A percentile compares a stretch with the other conserved stretches of the same genome.
Evolutionary conservation across 2,888 invertebrate species (phyloP).

Genomic region (Pseudococcus longispinus): DNA sequence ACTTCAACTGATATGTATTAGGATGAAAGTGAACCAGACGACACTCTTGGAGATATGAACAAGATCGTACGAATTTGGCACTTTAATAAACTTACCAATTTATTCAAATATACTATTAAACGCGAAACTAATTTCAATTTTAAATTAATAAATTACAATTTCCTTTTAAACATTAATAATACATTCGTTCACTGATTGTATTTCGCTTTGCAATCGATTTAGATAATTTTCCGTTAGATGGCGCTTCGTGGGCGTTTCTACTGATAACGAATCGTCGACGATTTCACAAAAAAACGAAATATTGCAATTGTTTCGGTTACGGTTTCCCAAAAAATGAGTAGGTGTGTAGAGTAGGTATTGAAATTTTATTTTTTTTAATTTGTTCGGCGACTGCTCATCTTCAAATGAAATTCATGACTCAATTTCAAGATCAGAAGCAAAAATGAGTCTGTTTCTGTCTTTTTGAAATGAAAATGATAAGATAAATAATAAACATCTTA

Average conservation of each 20-base stretch:
- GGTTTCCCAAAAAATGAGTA: too few relatives aligned
- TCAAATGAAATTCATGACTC: too few relatives aligned
- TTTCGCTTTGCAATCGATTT: not conserved
- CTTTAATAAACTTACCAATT: not conserved
- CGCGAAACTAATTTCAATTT: not conserved
- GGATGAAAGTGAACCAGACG: not conserved
- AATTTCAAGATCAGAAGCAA: too few relatives aligned
- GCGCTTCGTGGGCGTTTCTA: not conserved
- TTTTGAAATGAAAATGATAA: too few relatives aligned
- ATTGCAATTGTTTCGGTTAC: too few relatives aligned
- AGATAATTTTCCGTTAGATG: not conserved
- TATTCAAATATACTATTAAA: not conserved
- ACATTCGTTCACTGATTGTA: not conserved
- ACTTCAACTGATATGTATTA: not conserved
- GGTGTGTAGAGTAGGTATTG: too few relatives aligned
- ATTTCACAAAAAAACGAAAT: too few relatives aligned
- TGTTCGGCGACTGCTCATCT: too few relatives aligned
- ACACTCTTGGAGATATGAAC: not conserved
- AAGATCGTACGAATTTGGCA: not conserved
- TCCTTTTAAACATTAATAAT: not conserved
- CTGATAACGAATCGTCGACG: not conserved
- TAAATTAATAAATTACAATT: conserved; percentile 4
- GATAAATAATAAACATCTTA: too few relatives aligned
- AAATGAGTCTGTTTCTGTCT: too few relatives aligned
- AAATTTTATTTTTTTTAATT: too few relatives aligned